Evolutionary conservation across 2,797 vertebrate genomes (phyloP), one percentile per base, ranked within the genome.

Genomic region (Dendrocincla fuliginosa): DNA sequence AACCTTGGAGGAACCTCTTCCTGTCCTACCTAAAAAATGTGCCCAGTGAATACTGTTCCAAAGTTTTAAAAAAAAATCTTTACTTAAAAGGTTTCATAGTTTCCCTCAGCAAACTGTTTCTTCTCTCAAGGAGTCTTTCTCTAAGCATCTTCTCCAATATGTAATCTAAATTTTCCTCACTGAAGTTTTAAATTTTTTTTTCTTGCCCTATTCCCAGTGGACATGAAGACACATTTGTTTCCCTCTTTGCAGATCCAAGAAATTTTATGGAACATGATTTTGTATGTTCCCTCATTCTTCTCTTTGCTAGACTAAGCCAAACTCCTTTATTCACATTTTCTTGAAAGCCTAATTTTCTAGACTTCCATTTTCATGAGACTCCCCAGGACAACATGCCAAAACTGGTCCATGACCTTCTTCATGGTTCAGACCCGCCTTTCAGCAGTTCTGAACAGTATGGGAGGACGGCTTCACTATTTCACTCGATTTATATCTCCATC

Each of bases 391-490:
- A 4, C 23, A 30, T 1, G 6, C 23, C 27, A 71, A 55, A 68
- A 90, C 4, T 37, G 28, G 6, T n/a, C 18, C 14, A 13, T 46
- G 30, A 19, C 11, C 55, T 67, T 73, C 35, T 46, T 39, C 30
- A 35, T n/a, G 2, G 0, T 27, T 4, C 24, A 60, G 27, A 63
- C 11, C 2, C 12, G 6, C 9, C 8, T 68, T 64, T 39, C 49
- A 44, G 23, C 30, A 19, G 8, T 46, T 75, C 23, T 71, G 37
- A 75, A 41, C 41, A 9, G 56, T 61, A 37, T 18, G 30, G 39
- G 80, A 86, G 24, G 18, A 35, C 8, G 53, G 6, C 17, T 77
- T 89, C 16, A 15, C 17, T 33, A 23, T 78, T 78, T 71, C 8
- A 6, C 57, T 71, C 1, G 2, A 37, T 33, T 86, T 63, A 42